Evolutionary conservation across 2,888 invertebrate genomes (phyloP), one percentile per base, ranked within the genome.

Genomic region (Drosophila falleni): DNA sequence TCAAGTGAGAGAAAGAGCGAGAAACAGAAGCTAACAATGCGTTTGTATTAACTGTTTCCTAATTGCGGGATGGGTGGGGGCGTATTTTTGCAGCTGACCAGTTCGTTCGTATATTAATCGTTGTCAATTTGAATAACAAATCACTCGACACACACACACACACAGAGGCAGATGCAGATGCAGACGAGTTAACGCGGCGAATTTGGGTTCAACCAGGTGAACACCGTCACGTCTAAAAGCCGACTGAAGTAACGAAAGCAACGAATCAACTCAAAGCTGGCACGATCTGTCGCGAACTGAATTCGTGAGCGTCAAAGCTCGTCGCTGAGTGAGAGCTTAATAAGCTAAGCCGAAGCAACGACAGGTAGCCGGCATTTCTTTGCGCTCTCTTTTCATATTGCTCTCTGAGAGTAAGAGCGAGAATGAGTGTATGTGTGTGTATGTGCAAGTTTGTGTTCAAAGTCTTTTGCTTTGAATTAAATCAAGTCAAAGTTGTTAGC

Each of bases 181-280:
- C 23, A 47, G 31, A 33, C 63, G 56, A 42, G 23, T 31, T 11
- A 16, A 56, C 67, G 66, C 68, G 76, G 56, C 76, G 64, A 15
- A 41, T 16, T 51, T 55, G 37, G 46, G 80, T 75, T 75, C 73
- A 80, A 67, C 81, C 74, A 76, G 81, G 74, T 83, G 81, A 78
- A 83, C 88, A 74, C 87, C 87, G 76, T 78, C 81, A 80, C 70
- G 87, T 81, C 81, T 81, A 59, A 80, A 81, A 86, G 84, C 75
- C 87, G 84, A 88, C 88, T 88, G 67, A 82, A 73, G 58, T 10
- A n/a, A 46, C 15, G 15, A 31, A 31, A 23, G 26, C 64, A 33
- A 49, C 69, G 26, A 64, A 49, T 68, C 61, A 68, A 50, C 50
- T 53, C 53, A 39, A 64, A 53, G 53, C 59, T 35, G 44, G 29